Conservation (phyloP, 2,797 vertebrate genomes). For the Myotis pilosus region DNA sequence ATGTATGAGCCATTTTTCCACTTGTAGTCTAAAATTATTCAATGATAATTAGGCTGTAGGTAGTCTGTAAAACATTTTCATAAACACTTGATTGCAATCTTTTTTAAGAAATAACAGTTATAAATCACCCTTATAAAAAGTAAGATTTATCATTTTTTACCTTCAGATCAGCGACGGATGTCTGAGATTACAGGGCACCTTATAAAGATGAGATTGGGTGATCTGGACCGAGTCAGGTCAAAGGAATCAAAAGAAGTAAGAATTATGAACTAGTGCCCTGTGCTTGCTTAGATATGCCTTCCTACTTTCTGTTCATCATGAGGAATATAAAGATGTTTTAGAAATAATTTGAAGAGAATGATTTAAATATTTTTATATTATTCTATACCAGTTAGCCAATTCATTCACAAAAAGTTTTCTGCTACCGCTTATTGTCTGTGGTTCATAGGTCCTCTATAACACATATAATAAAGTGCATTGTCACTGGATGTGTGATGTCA, state of each 20-base stretch:
- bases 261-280: not conserved
- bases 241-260: slow-evolving; percentile 94
- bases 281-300: not conserved
- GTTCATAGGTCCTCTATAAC: not conserved
- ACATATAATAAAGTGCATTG: not conserved
- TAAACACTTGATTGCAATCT: slow-evolving; percentile 9
- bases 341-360: slow-evolving; percentile 20
- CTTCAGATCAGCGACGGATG: slow-evolving; percentile 96
- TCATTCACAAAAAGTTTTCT: slow-evolving; percentile 13
- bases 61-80: slow-evolving; percentile 24
- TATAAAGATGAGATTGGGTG: slow-evolving; percentile 95
- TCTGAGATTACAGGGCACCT: slow-evolving; percentile 94
- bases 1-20: not conserved
- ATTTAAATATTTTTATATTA: slow-evolving; percentile 40
- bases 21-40: slow-evolving; percentile 43
- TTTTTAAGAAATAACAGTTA: slow-evolving; percentile 32
- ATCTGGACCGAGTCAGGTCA: slow-evolving; percentile 89
- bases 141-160: slow-evolving; percentile 49
- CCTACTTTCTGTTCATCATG: slow-evolving; percentile 33
- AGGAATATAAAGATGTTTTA: slow-evolving; percentile 34
- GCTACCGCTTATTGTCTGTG: not conserved
- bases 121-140: slow-evolving; percentile 31
- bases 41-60: not conserved
- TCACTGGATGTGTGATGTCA: not conserved
- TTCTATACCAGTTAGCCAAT: not conserved